phyloP scores from a whole-genome alignment of 2,797 vertebrate species.

The Erpetoichthys calabaricus region DNA sequence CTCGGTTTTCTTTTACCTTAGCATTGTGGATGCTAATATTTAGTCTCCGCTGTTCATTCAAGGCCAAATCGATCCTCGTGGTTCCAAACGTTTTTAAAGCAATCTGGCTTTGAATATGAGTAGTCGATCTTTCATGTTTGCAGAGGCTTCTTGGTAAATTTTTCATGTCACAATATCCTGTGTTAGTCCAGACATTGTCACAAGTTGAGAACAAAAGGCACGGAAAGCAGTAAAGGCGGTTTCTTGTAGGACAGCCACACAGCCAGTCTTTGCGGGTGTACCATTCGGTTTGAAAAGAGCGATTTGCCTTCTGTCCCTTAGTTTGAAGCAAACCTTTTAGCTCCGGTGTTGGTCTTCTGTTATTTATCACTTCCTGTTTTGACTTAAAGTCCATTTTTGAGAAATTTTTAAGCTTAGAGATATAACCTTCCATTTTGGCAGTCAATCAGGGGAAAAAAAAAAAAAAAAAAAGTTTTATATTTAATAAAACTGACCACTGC shows the following conservation, averaged over 20 bases:
- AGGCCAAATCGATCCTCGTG: constrained; percentile 4
- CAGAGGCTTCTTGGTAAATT: constrained; percentile 2
- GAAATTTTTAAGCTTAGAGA: too few species aligned
- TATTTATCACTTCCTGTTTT: constrained; percentile 1
- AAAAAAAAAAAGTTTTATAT: too few species aligned
- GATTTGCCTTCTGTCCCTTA: constrained; percentile 1
- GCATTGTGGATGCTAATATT: constrained; percentile 7
- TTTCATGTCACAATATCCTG: constrained; percentile 11
- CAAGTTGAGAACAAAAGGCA: constrained; percentile 8
- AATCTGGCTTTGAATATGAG: constrained; percentile 13
- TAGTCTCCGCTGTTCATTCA: constrained; percentile 7
- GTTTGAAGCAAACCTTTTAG: constrained; percentile 6
- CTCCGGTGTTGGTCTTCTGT: constrained; percentile 7
- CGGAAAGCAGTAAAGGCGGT: constrained; percentile 12
- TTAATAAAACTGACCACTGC: too few species aligned
- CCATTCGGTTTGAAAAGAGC: constrained; percentile 6
- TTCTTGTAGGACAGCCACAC: constrained; percentile 11
- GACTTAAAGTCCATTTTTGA: not conserved
- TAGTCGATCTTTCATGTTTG: constrained; percentile 14
- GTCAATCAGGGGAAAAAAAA: too few species aligned
- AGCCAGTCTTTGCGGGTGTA: constrained; percentile 1
- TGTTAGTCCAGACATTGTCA: constrained; percentile 7
- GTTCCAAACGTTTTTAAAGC: constrained; percentile 13
- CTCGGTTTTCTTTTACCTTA: constrained; percentile 8
- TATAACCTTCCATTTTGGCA: too few species aligned